phyloP scores from a whole-genome alignment of 37 sponge, comb jelly and placozoan genomes.

The Chondrosia reniformis region DNA sequence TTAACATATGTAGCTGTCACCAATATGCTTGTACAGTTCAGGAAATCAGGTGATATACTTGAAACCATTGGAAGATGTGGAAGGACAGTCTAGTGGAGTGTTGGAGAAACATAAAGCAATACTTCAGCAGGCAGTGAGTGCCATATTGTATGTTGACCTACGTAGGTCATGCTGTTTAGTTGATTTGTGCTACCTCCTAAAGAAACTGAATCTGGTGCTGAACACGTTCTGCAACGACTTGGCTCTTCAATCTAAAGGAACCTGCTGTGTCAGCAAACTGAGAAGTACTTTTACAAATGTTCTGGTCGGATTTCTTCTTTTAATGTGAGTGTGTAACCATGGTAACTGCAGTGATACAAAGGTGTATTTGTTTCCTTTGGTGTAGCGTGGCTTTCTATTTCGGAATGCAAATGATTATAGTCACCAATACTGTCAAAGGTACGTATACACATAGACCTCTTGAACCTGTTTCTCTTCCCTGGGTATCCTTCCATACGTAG shows the following conservation, averaged over 20 bases:
- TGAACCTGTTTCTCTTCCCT: neutral
- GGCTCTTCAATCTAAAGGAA: neutral
- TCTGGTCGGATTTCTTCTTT: neutral
- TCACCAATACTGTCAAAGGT: slow-evolving; percentile 16
- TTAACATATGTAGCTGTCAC: neutral
- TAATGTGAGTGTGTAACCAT: neutral
- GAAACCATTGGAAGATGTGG: neutral
- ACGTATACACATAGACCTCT: neutral
- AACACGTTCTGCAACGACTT: slow-evolving; percentile 12
- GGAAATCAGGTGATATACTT: neutral
- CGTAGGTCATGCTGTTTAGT: too few species aligned
- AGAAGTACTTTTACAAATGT: neutral
- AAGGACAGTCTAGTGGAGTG: neutral
- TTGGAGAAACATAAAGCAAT: neutral
- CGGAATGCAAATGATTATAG: neutral
- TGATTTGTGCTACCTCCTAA: neutral
- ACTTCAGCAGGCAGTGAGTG: too few species aligned
- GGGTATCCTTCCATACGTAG: neutral
- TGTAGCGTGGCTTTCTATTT: slow-evolving; percentile 1
- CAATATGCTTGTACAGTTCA: neutral
- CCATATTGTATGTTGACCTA: too few species aligned
- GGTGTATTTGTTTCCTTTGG: neutral
- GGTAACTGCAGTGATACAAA: neutral
- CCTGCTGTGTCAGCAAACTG: slow-evolving; percentile 2
- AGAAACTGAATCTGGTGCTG: neutral